phyloP scores from a whole-genome alignment of 2,797 vertebrate species.

The Sitta carolinensis region DNA sequence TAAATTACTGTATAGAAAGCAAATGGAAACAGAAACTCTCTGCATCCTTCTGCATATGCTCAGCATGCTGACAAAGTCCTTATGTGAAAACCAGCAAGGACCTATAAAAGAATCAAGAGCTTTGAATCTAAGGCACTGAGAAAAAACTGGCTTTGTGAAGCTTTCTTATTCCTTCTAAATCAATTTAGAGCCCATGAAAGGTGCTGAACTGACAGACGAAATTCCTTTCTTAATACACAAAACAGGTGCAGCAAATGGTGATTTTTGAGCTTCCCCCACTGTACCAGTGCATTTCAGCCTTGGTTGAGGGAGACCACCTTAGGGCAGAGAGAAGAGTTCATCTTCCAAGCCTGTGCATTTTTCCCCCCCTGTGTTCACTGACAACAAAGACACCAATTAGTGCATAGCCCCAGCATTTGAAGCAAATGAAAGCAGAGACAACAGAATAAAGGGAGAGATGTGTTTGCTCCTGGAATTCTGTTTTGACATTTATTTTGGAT shows the following conservation, averaged over 20 bases:
- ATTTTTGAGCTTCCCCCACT: conserved; percentile 11
- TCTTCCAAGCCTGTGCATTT: conserved; percentile 45
- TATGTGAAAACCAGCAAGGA: conserved; percentile 28
- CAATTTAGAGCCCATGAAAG: neutral
- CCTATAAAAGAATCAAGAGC: neutral
- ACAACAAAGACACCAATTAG: conserved; percentile 75
- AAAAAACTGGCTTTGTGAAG: neutral
- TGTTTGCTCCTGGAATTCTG: conserved; percentile 69
- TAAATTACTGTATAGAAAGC: neutral
- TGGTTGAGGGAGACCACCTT: conserved; percentile 51
- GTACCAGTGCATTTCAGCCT: neutral
- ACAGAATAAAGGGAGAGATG: conserved; percentile 63
- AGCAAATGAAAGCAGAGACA: conserved; percentile 53
- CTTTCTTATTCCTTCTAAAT: conserved; percentile 10
- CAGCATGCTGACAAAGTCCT: neutral
- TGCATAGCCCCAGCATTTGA: conserved; percentile 29
- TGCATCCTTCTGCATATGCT: neutral
- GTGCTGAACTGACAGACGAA: neutral
- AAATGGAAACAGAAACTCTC: conserved; percentile 17
- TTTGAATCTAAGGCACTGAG: neutral
- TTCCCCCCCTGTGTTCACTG: neutral
- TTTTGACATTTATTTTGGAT: conserved; percentile 75
- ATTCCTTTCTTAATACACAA: conserved; percentile 41
- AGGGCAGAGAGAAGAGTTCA: conserved; percentile 47
- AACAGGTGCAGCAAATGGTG: conserved; percentile 16